These are phyloP conservation scores for Sigmodon hispidus DNA, from an alignment of 2,113 vertebrate genomes.

Conservation along the genomic window DNA sequence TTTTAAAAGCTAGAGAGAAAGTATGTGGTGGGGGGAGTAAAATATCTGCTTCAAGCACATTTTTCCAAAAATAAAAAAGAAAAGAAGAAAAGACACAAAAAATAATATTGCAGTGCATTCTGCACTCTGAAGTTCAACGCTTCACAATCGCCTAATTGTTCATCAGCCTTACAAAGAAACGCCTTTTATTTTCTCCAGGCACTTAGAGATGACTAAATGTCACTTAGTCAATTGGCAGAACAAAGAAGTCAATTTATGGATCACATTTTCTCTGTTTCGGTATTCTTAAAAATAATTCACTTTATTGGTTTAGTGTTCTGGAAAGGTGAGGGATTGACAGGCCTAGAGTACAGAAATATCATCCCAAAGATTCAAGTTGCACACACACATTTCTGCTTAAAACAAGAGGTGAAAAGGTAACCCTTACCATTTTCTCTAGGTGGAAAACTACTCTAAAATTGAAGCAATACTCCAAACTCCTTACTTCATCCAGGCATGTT, in stretches of 20 bases:
- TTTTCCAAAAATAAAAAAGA: slow-evolving; percentile 75
- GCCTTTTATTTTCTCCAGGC: slow-evolving; percentile 82
- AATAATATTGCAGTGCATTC: slow-evolving; percentile 74
- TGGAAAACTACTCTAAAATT: slow-evolving; percentile 63
- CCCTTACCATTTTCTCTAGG: slow-evolving; percentile 48
- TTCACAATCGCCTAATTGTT: slow-evolving; percentile 83
- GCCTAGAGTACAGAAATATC: slow-evolving; percentile 71
- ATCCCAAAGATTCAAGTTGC: slow-evolving; percentile 67
- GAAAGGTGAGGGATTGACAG: slow-evolving; percentile 81
- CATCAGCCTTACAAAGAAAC: slow-evolving; percentile 81
- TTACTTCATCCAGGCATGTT: background rate
- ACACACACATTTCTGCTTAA: slow-evolving; percentile 60
- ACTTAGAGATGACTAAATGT: slow-evolving; percentile 84
- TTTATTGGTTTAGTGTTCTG: slow-evolving; percentile 80
- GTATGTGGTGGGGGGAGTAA: slow-evolving; percentile 55
- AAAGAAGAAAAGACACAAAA: slow-evolving; percentile 61
- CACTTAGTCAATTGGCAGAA: slow-evolving; percentile 84
- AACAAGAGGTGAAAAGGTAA: slow-evolving; percentile 76
- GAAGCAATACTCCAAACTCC: background rate
- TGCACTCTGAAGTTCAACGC: slow-evolving; percentile 69
- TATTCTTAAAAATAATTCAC: slow-evolving; percentile 83
- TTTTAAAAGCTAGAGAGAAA: slow-evolving; percentile 65
- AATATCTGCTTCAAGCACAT: slow-evolving; percentile 60
- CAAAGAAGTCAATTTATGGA: slow-evolving; percentile 85
- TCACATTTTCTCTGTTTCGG: slow-evolving; percentile 81